Base-by-base conservation (phyloP, 2,797 vertebrate genomes). In the Artibeus jamaicensis region DNA sequence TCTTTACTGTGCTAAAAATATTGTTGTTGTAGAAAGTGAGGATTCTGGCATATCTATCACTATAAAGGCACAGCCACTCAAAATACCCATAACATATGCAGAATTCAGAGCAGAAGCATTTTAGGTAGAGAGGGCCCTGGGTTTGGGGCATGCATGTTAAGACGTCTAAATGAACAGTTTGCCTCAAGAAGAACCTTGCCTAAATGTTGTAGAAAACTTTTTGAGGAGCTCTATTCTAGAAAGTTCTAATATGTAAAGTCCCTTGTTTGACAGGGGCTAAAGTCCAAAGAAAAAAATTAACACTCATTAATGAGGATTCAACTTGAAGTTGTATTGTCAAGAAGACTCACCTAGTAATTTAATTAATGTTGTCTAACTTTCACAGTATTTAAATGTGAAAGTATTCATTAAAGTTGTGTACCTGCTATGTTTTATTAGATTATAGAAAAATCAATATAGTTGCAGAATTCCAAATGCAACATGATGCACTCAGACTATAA, bases 361-460 rank as follows among this genome's bases (percentile, higher is more conserved):
- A 92, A 91, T 77, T 48, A 50, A 55, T 19, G 46, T 48, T 89
- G 53, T 77, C 22, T 78, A 62, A 32, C 62, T 92, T 92, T 92
- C 88, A 24, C 22, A 71, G 50, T 87, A 57, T 71, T 96, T 90
- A 74, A 70, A 73, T 91, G 44, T 71, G 78, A 89, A 95, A 67
- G 42, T 77, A 77, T 76, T 70, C 29, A 55, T 77, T 81, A 86
- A 89, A 76, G 26, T 32, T 29, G 67, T 65, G 19, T 76, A 42
- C 42, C n/a, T 93, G 39, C 73, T 93, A 10, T 3, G 3, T 82
- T 88, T 74, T 34, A 55, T 2, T 44, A 53, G 48, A 67, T 19
- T 67, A 11, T 59, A 73, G 93, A 90, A 71, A 55, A 73, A 46
- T 89, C 32, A 77, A 21, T 32, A 11, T 34, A 62, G 83, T 42